Conservation (phyloP, 1,140 invertebrate species). For the Plutomurus gul region DNA sequence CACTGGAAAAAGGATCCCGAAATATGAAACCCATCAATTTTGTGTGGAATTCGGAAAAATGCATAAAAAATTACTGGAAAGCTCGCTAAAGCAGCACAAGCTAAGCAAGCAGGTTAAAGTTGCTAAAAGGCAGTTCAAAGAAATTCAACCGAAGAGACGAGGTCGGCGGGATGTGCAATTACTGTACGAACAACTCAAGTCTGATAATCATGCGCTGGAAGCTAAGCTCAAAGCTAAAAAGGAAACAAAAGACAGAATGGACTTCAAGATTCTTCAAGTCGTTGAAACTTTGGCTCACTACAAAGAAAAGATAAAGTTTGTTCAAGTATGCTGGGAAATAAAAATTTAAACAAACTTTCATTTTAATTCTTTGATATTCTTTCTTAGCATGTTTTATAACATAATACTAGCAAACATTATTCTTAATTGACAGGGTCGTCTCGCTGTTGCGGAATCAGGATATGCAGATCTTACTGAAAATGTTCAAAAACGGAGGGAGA, state of each 20-base stretch:
- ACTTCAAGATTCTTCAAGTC: constrained; percentile 40
- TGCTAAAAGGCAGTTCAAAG: constrained; percentile 23
- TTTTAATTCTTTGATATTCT: not conserved
- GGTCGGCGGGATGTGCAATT: constrained; percentile 36
- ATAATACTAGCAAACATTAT: not conserved
- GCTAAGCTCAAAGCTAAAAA: constrained; percentile 33
- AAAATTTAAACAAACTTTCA: too few species aligned
- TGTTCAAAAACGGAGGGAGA: not conserved
- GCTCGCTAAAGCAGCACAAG: constrained; percentile 32
- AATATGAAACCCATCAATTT: constrained; percentile 35
- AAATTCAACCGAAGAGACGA: constrained; percentile 43
- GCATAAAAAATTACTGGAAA: constrained; percentile 37
- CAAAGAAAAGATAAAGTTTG: constrained; percentile 13
- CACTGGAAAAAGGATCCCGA: constrained; percentile 37
- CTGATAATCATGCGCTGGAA: constrained; percentile 40
- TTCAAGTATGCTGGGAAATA: too few species aligned
- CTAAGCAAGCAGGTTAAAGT: constrained; percentile 39
- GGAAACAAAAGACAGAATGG: constrained; percentile 43
- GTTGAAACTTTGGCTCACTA: constrained; percentile 46
- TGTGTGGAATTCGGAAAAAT: constrained; percentile 20
- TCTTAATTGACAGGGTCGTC: not conserved
- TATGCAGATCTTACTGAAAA: not conserved
- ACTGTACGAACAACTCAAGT: constrained; percentile 44
- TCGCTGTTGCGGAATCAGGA: not conserved
- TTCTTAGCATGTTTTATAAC: not conserved